phyloP scores from a whole-genome alignment of 1,140 invertebrate species.

The Apis cerana region DNA sequence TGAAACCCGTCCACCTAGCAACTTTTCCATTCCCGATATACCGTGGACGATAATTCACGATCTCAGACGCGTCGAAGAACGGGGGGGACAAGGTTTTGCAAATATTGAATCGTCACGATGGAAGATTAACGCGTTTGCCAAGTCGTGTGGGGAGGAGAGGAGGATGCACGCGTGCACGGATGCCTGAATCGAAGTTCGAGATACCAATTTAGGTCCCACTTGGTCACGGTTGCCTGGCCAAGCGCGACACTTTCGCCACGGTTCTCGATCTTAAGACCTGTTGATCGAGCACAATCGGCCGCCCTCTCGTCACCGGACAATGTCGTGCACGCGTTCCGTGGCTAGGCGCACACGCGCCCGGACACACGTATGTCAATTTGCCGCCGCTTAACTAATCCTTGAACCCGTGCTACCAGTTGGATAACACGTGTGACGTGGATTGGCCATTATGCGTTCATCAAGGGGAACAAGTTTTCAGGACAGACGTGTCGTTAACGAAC shows the following conservation, averaged over 20 bases:
- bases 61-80: neutral
- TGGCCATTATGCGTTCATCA: slow-evolving; percentile 16
- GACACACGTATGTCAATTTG: slow-evolving; percentile 56
- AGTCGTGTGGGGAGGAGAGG: neutral
- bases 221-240: slow-evolving; percentile 56
- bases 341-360: slow-evolving; percentile 18
- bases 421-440: slow-evolving; percentile 26
- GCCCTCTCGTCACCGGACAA: slow-evolving; percentile 53
- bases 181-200: slow-evolving; percentile 60
- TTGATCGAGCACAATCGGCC: slow-evolving; percentile 59
- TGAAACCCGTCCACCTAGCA: neutral
- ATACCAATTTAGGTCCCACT: slow-evolving; percentile 56
- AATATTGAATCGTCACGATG: neutral
- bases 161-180: neutral
- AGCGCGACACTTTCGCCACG: slow-evolving; percentile 52
- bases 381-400: slow-evolving; percentile 36
- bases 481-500: neutral
- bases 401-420: neutral
- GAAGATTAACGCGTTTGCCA: slow-evolving; percentile 38
- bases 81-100: neutral
- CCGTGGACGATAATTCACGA: neutral
- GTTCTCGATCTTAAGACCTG: slow-evolving; percentile 63
- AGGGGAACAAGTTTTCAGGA: neutral
- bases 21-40: neutral
- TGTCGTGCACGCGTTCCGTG: slow-evolving; percentile 47